Conservation (phyloP, 2,797 vertebrate genomes). For the Rhynchotus rufescens region DNA sequence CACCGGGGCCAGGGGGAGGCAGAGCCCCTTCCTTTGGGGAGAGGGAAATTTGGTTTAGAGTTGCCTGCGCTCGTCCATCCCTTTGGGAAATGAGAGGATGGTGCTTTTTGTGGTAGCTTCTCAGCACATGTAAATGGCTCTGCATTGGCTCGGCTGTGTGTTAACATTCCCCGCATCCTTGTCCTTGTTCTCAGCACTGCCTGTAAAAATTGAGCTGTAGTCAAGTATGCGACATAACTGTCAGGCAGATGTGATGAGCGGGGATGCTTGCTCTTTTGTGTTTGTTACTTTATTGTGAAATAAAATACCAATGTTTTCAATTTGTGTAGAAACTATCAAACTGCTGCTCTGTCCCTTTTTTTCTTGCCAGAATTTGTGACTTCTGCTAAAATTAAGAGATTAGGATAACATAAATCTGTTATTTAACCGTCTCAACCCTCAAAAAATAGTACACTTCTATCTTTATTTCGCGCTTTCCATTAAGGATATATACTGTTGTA, state of each 20-base stretch:
- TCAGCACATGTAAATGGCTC: rapidly evolving
- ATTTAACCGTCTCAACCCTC: neutral
- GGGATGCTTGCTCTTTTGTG: neutral
- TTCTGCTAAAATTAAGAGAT: constrained; percentile 12
- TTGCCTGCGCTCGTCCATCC: neutral
- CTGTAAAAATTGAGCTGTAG: neutral
- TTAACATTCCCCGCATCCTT: neutral
- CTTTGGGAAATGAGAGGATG: rapidly evolving
- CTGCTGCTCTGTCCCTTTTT: neutral
- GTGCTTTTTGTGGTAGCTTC: neutral
- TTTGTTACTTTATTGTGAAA: neutral
- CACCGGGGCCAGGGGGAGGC: neutral
- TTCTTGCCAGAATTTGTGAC: neutral
- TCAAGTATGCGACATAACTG: neutral
- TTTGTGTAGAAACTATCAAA: neutral
- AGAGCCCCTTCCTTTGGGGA: neutral
- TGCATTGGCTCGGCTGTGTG: neutral
- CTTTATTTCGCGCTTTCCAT: neutral
- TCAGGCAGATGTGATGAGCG: neutral
- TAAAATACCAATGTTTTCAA: neutral
- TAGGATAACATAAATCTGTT: neutral
- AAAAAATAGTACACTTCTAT: neutral
- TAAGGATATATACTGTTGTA: neutral
- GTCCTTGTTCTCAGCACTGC: neutral
- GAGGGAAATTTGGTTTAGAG: neutral